phyloP scores from a whole-genome alignment of 2,113 vertebrate species.

The Lophura nycthemera region DNA sequence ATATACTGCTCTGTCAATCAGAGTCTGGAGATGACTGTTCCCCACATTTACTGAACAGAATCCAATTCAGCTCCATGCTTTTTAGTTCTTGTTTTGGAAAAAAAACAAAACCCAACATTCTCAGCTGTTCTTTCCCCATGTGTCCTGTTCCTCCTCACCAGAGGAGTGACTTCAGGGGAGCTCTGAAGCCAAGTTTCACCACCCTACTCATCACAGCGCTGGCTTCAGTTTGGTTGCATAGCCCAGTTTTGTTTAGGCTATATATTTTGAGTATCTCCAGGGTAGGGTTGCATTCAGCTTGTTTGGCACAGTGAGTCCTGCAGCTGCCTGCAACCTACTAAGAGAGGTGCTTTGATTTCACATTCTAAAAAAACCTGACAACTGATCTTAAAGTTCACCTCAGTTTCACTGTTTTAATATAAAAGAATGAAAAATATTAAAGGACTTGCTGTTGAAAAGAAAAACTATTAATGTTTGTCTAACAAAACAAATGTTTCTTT shows the following conservation, averaged over 20 bases:
- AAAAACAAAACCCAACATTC: neutral
- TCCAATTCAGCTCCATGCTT: neutral
- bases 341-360: neutral
- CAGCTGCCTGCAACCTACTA: no score
- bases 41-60: neutral
- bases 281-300: fast-evolving
- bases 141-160: fast-evolving
- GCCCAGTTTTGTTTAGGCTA: fast-evolving
- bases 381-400: neutral
- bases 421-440: neutral
- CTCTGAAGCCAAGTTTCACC: fast-evolving
- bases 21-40: neutral
- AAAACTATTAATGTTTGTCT: neutral
- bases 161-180: fast-evolving
- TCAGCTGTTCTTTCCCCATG: fast-evolving
- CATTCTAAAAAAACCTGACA: neutral
- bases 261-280: fast-evolving
- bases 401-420: neutral
- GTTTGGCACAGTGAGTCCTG: neutral
- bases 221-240: neutral
- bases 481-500: neutral
- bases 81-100: neutral
- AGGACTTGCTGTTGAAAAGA: neutral
- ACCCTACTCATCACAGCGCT: neutral
- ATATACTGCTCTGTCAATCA: no score